A percentile compares a stretch with the other conserved stretches of the same genome.
phyloP scores from a whole-genome alignment of 2,113 vertebrate species.

The Myrmophylax atrothorax region DNA sequence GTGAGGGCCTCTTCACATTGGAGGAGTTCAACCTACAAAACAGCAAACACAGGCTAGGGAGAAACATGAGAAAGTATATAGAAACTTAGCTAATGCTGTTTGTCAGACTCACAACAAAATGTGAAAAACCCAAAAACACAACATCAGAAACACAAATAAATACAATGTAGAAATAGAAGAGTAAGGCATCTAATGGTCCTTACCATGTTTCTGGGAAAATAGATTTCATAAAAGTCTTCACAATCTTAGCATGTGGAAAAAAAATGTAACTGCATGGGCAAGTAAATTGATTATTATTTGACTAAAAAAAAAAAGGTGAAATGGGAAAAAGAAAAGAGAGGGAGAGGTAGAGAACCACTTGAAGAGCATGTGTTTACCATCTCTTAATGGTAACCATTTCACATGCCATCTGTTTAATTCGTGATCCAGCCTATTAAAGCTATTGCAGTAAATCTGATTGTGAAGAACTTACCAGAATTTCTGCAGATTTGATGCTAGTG shows the following conservation, averaged over 20 bases:
- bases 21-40: neutral
- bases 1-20: neutral
- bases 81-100: neutral
- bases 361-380: neutral
- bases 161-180: neutral
- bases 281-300: neutral
- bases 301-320: neutral
- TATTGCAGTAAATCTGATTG: neutral
- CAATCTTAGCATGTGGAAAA: neutral
- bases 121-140: neutral
- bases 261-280: neutral
- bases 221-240: neutral
- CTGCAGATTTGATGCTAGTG: neutral
- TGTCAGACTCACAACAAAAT: neutral
- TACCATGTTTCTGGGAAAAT: neutral
- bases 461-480: neutral
- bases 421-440: neutral
- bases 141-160: neutral
- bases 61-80: neutral
- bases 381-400: neutral
- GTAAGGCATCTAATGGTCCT: neutral
- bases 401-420: neutral
- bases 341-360: neutral
- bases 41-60: neutral
- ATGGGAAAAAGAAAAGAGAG: neutral